Evolutionary conservation across 1,140 invertebrate species (phyloP).

Genomic region (Leptestheria dahalacensis): DNA sequence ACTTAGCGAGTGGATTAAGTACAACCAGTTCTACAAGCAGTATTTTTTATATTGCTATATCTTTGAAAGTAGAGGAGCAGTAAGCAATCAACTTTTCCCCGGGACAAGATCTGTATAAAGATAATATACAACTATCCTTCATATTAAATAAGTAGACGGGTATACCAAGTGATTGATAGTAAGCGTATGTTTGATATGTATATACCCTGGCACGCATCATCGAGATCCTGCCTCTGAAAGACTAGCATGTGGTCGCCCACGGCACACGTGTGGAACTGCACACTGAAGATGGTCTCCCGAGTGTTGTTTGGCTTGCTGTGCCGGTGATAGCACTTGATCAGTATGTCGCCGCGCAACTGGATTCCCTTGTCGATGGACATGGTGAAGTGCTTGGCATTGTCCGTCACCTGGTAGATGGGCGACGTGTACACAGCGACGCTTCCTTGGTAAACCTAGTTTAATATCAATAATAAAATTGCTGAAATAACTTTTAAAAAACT

Average conservation of each 20-base stretch:
- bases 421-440: conserved; percentile 76
- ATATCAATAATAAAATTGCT: too few relatives aligned
- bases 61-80: background rate
- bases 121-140: background rate
- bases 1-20: too few relatives aligned
- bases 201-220: conserved; percentile 61
- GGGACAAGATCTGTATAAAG: background rate
- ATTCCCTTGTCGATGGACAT: conserved; percentile 38
- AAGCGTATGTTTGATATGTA: too few relatives aligned
- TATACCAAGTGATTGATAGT: too few relatives aligned
- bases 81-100: background rate
- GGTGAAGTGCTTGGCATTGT: conserved; percentile 30
- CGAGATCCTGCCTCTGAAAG: conserved; percentile 70
- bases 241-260: conserved; percentile 63
- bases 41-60: too few relatives aligned
- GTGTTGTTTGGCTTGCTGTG: conserved; percentile 22
- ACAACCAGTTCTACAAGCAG: too few relatives aligned
- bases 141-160: background rate
- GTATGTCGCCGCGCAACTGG: conserved; percentile 68
- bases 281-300: conserved; percentile 52
- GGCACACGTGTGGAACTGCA: conserved; percentile 85
- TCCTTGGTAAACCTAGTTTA: conserved; percentile 51
- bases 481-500: conserved; percentile 21
- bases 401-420: conserved; percentile 52
- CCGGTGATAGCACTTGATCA: conserved; percentile 76